A percentile compares a stretch with the other conserved stretches of the same genome.
Conservation (phyloP, 2,113 vertebrate genomes). For the Peromyscus californicus region DNA sequence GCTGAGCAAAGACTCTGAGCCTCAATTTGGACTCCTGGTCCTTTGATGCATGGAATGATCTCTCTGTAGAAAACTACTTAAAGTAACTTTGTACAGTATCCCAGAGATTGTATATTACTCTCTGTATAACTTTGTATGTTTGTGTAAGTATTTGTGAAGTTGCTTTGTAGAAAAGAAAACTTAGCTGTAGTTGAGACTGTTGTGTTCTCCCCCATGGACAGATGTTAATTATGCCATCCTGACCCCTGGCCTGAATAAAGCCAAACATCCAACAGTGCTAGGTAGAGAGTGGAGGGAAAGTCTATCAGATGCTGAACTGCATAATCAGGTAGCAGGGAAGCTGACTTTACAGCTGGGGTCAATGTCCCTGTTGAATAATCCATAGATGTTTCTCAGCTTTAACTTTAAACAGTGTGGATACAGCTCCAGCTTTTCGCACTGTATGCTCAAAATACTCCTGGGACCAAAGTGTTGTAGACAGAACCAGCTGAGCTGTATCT, state of each 20-base stretch:
- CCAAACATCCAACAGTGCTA: neutral
- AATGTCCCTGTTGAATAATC: constrained; percentile 15
- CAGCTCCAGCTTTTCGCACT: neutral
- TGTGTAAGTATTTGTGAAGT: neutral
- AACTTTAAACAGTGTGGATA: neutral
- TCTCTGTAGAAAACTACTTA: constrained; percentile 20
- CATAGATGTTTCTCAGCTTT: constrained; percentile 25
- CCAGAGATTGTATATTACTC: neutral
- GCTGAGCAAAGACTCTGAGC: neutral
- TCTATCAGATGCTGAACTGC: neutral
- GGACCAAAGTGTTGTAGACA: neutral
- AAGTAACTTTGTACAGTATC: neutral
- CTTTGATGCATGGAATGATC: neutral
- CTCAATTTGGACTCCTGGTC: neutral
- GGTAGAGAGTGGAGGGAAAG: neutral
- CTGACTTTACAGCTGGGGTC: neutral
- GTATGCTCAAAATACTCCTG: constrained; percentile 1
- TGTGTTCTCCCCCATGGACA: neutral
- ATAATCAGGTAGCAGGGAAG: neutral
- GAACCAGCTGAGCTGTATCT: fast-evolving
- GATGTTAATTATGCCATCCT: no score
- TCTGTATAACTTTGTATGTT: neutral
- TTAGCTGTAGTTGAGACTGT: neutral
- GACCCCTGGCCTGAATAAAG: neutral
- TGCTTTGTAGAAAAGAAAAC: neutral